Evolutionary conservation across 2,113 vertebrate species (phyloP).

Genomic region (Morone saxatilis): DNA sequence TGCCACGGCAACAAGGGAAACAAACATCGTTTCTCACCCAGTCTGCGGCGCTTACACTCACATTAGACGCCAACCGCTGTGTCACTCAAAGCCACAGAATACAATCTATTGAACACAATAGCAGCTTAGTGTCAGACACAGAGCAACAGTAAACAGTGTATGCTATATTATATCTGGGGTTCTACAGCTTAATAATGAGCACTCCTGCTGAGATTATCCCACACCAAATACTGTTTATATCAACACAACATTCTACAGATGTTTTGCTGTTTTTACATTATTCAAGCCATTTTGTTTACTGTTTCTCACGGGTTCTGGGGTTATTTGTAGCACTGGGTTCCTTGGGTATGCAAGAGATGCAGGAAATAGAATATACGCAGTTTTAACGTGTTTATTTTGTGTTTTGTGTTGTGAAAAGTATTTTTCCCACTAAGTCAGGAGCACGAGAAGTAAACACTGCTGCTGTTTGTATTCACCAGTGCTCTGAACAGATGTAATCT

Average conservation of each 20-base stretch:
- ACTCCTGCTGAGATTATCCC: slow-evolving; percentile 60
- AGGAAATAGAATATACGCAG: not conserved
- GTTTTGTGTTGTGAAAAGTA: not conserved
- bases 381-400: slow-evolving; percentile 4
- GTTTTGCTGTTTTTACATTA: slow-evolving; percentile 14
- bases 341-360: not conserved
- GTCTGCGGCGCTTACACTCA: slow-evolving; percentile 60
- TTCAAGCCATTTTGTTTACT: slow-evolving; percentile 31
- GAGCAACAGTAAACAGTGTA: slow-evolving; percentile 50
- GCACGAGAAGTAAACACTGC: not conserved
- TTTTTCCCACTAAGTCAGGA: slow-evolving; percentile 4
- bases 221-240: slow-evolving; percentile 60
- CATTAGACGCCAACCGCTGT: slow-evolving; percentile 68
- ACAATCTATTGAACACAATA: slow-evolving; percentile 70
- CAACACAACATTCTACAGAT: slow-evolving; percentile 37
- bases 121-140: slow-evolving; percentile 66
- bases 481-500: not conserved
- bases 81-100: slow-evolving; percentile 71
- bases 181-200: slow-evolving; percentile 67
- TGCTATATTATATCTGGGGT: slow-evolving; percentile 35
- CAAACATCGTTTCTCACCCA: slow-evolving; percentile 72
- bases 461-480: not conserved
- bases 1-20: slow-evolving; percentile 64
- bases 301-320: not conserved
- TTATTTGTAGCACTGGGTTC: slow-evolving; percentile 3